These are phyloP conservation scores for Scaptomyza cyrtandrae DNA, from an alignment of 2,888 invertebrate species.

Conservation along the genomic window DNA sequence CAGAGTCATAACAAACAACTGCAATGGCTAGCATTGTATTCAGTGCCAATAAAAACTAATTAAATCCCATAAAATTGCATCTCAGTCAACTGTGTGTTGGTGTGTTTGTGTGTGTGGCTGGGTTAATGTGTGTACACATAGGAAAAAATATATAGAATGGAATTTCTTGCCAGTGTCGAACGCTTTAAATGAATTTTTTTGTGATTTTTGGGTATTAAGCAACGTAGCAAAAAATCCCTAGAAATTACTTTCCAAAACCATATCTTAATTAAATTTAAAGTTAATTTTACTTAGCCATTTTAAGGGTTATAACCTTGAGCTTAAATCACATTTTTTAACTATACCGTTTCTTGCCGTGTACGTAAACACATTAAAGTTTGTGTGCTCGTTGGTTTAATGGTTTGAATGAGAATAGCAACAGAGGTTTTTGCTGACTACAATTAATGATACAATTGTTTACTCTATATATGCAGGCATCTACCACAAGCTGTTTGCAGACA, in stretches of 20 bases:
- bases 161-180: neutral
- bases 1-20: conserved; percentile 1
- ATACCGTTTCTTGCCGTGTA: neutral
- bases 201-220: too few relatives aligned
- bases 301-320: too few relatives aligned
- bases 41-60: conserved; percentile 54
- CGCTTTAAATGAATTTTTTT: neutral
- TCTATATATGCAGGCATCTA: conserved; percentile 90
- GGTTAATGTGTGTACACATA: conserved; percentile 3
- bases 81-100: conserved; percentile 8
- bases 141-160: neutral
- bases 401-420: conserved; percentile 7
- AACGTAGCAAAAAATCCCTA: too few relatives aligned
- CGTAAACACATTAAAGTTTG: neutral
- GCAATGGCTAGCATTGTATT: conserved; percentile 19
- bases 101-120: neutral
- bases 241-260: too few relatives aligned
- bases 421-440: conserved; percentile 6
- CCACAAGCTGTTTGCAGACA: conserved; percentile 94
- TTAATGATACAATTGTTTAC: conserved; percentile 17
- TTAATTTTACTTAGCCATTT: too few relatives aligned
- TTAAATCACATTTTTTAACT: too few relatives aligned
- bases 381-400: neutral
- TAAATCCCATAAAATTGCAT: conserved; percentile 44
- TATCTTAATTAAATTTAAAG: too few relatives aligned